Conservation (phyloP, 2,797 vertebrate species). For the Neopelma chrysocephalum region DNA sequence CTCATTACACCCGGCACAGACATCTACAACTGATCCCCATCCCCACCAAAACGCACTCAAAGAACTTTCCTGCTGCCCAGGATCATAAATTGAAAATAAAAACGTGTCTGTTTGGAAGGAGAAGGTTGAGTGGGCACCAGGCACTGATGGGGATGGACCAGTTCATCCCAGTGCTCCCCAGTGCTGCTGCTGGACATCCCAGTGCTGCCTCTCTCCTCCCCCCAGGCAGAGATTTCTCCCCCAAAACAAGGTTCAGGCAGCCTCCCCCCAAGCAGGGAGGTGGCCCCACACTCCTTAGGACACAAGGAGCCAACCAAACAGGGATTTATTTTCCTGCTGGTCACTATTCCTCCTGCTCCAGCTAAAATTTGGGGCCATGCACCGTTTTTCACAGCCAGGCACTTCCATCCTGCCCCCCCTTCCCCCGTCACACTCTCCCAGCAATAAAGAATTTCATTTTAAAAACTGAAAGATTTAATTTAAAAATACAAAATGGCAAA, state of each 20-base stretch:
- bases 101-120: not conserved
- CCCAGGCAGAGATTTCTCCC: not conserved
- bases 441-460: conserved; percentile 61
- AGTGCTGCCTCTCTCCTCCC: not conserved
- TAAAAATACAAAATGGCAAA: conserved; percentile 71
- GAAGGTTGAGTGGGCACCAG: not conserved
- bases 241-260: not conserved
- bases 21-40: not conserved
- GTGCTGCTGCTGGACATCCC: accelerated
- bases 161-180: not conserved
- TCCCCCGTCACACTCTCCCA: not conserved
- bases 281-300: not conserved
- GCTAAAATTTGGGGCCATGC: not conserved
- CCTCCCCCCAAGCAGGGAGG: not conserved
- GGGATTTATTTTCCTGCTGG: not conserved
- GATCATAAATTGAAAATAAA: not conserved
- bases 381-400: not conserved
- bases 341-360: not conserved
- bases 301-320: not conserved
- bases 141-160: not conserved
- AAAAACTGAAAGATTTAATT: conserved; percentile 71
- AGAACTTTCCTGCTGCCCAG: not conserved
- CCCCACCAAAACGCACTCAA: not conserved
- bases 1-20: accelerated
- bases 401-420: not conserved